Base-by-base conservation (phyloP, 1,140 invertebrate species). In the Heliothis virescens region DNA sequence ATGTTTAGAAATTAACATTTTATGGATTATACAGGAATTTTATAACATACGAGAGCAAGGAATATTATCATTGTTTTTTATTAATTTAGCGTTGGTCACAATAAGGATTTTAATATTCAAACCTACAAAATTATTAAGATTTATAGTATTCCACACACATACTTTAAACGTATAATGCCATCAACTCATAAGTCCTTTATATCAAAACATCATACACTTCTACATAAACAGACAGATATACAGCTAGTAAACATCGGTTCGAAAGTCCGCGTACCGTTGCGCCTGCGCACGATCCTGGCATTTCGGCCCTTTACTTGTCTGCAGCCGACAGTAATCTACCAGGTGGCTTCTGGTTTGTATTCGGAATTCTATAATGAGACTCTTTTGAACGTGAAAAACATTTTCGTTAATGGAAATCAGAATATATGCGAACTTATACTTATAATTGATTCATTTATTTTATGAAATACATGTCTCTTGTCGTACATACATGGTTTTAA, bases 271-370 rank as follows among this genome's bases (percentile, higher is more conserved):
- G 41, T 48, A n/a, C 18, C 47, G 79, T 59, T 57, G 79, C 73
- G 63, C 73, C 47, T 26, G 73, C 34, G 76, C 82, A 83, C 82
- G 82, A 81, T 67, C 29, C 73, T 83, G 82, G 57, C 82, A 83
- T 83, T 83, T 83, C 18, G 60, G 65, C 34, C 71, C 79, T 69
- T 69, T 81, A 59, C 62, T 55, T 65, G 18, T 59, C 52, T 29
- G 41, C 29, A 63, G 41, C 52, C 62, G 41, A 63, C 74, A 65
- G 59, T 65, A 65, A 65, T 53, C 50, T 16, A 60, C 74, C 59
- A 62, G 47, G 34, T 57, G 71, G 26, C 5, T 15, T 53, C 34
- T 41, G 34, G 34, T 41, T 41, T 41, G 34, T 7, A 9, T 41
- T 41, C 9, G 34, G 34, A 41, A 41, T 41, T 41, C 5, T 9